Base-by-base conservation (phyloP, 2,888 invertebrate genomes). In the Coleophora deauratella region DNA sequence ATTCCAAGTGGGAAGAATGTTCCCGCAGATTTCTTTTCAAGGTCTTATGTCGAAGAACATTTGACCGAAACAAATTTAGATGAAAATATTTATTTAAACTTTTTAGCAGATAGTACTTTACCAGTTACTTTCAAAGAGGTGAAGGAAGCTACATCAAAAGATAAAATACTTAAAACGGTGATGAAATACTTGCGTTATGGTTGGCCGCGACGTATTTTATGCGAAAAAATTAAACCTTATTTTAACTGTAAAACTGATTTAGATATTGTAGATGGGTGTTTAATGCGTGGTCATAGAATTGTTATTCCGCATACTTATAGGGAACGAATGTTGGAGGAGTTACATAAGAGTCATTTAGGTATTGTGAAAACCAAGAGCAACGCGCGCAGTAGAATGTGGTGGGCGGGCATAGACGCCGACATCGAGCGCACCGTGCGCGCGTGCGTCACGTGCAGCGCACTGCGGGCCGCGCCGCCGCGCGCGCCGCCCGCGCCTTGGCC, bases 171-270 rank as follows among this genome's bases (percentile, higher is more conserved):
- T 28, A 12, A 33, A 12, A 46, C 37, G 0, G 49, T 49, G 0
- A 36, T 41, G 1, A 42, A 37, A 12, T 47, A 50, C 27, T 45
- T 47, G 42, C 37, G 34, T 10, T 36, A 33, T 4, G 46, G 46
- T 6, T 46, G 46, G 43, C 46, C 46, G 3, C 33, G 39, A 1
- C 41, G 42, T 34, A 39, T 46, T 9, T 35, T 15, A 1, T 43
- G 46, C 35, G 40, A n/a, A 14, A 12, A 9, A 3, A 40, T 49
- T 15, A 3, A 11, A n/a, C 51, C 52, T 1, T 54, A 41, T 41
- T 49, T 50, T 35, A 13, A 46, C 1, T 50, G 51, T 37, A 47
- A 45, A 35, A 28, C 37, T 2, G 50, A 54, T 33, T 38, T 54
- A 33, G 37, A 47, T 34, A 4, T 40, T 13, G 27, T 35, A 9